Base-by-base conservation (phyloP, 2,888 invertebrate genomes). In the Osmoderma eremita region DNA sequence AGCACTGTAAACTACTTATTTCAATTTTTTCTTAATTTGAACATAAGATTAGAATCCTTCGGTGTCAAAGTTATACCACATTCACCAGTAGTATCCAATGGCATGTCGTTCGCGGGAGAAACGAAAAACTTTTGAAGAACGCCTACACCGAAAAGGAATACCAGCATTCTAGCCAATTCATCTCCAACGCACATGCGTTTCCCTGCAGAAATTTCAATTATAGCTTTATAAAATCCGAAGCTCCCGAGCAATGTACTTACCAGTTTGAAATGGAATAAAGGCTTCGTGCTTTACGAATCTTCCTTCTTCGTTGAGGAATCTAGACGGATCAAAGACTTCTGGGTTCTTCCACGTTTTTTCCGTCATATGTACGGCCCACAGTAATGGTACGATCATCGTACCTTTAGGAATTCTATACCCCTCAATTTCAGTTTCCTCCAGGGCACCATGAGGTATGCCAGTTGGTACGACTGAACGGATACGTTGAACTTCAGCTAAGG, bases 131-230 rank as follows among this genome's bases (percentile, higher is more conserved):
- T 84, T 6, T 88, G 83, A 0, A 93, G 76, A 8, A 94, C 84
- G 39, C 86, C 84, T 0, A 89, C 88, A 5, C 86, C 84, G 53
- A 90, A 89, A 1, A 92, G 78, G 67, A 86, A 87, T 22, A 91
- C 76, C 18, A 89, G 77, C 90, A 92, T 93, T 70, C 87, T 87
- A 0, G 92, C 92, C 48, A 94, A 80, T 76, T 94, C 94, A 69
- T 94, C 94, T 0, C 95, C 95, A 0, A 93, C 87, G 77, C 95
- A 95, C 86, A 92, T 90, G 36, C 94, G 87, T 78, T 93, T 93
- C 17, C 93, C 93, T 93, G 45, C 17, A 51, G 36, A 24, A n/a
- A 24, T 64, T 2, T 54, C 1, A 10, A 54, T 22, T 5, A n/a
- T 5, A 30, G 5, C 10, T 30, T 6, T 5, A n/a, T n/a, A n/a